phyloP scores from a whole-genome alignment of 2,797 vertebrate genomes.

The Coracias cyanogaster region DNA sequence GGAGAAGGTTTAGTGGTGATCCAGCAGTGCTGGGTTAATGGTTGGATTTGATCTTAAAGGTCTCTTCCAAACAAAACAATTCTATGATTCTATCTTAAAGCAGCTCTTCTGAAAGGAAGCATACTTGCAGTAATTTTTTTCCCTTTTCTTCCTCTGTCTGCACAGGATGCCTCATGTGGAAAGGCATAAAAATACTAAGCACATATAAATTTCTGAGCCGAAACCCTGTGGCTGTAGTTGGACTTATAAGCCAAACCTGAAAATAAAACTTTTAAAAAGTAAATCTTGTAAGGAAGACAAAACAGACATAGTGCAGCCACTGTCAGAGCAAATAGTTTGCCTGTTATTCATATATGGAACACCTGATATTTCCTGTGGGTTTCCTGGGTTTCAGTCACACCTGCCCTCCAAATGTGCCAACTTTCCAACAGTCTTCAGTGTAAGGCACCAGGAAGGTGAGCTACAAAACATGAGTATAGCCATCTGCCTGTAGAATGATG shows the following conservation, averaged over 20 bases:
- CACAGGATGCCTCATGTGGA: not conserved
- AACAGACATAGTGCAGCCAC: not conserved
- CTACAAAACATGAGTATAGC: not conserved
- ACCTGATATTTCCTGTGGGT: not conserved
- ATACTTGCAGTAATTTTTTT: not conserved
- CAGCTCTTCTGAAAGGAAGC: not conserved
- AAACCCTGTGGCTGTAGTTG: not conserved
- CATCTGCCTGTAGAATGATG: not conserved
- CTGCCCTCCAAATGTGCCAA: not conserved
- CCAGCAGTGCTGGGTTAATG: no score
- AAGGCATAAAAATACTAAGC: not conserved
- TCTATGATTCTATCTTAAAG: not conserved
- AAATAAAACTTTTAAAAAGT: not conserved
- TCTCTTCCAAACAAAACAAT: no score
- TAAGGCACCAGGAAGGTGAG: not conserved
- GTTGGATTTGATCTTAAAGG: no score
- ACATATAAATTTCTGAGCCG: not conserved
- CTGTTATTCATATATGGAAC: not conserved
- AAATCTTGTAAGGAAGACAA: not conserved
- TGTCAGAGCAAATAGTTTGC: not conserved
- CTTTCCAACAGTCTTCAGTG: not conserved
- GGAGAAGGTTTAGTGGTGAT: no score
- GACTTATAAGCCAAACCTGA: not conserved
- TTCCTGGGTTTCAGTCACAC: not conserved
- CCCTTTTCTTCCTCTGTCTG: not conserved